A percentile compares a stretch with the other conserved stretches of the same genome.
phyloP scores from a whole-genome alignment of 2,113 vertebrate genomes.

The Microcebus lehilahytsara region DNA sequence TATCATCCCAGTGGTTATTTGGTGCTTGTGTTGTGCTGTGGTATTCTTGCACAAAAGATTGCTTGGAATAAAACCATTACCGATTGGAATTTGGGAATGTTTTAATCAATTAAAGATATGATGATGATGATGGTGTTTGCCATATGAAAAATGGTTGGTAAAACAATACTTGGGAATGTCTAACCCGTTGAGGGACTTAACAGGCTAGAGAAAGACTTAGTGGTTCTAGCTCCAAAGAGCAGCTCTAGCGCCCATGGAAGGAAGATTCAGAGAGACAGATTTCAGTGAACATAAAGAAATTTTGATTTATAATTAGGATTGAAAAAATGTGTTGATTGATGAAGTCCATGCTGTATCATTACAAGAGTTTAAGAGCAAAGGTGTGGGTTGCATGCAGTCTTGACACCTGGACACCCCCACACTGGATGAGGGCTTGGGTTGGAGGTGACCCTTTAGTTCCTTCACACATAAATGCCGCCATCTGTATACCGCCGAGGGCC shows the following conservation, averaged over 20 bases:
- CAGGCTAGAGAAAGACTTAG: not conserved
- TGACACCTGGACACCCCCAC: too few species aligned
- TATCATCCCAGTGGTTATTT: not conserved
- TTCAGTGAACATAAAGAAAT: not conserved
- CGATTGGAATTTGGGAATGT: not conserved
- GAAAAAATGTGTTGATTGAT: not conserved
- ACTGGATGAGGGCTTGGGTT: accelerated
- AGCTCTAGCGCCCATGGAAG: too few species aligned
- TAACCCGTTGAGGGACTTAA: not conserved
- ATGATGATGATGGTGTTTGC: not conserved
- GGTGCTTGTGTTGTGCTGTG: not conserved
- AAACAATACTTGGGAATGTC: not conserved
- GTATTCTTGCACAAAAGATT: not conserved
- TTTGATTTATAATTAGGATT: not conserved
- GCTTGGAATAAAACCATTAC: not conserved
- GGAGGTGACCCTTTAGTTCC: accelerated
- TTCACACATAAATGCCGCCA: accelerated
- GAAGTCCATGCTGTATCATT: not conserved
- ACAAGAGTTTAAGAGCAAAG: not conserved
- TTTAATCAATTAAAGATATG: not conserved
- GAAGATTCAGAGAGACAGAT: not conserved
- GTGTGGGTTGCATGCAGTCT: not conserved
- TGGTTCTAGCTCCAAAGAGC: not conserved
- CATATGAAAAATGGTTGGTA: not conserved
- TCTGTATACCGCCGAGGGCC: not conserved